These are phyloP conservation scores for Vandiemenella viatica DNA, from an alignment of 2,888 invertebrate species.

Conservation along the genomic window DNA sequence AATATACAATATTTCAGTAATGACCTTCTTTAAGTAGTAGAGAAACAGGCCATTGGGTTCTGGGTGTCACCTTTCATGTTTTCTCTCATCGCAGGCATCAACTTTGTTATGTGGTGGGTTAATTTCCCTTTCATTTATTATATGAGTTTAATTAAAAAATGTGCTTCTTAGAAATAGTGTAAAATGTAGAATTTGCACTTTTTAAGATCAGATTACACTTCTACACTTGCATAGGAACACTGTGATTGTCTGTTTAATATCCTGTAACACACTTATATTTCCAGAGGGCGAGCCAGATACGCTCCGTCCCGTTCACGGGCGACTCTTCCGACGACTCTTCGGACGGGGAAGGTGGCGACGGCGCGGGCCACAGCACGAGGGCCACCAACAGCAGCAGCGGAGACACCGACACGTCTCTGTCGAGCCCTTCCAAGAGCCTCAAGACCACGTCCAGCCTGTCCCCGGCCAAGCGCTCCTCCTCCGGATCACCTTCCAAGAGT, in stretches of 20 bases:
- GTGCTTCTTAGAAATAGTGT: too few relatives aligned
- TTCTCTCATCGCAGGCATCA: too few relatives aligned
- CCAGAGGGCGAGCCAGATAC: slow-evolving; percentile 83
- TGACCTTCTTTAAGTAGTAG: too few relatives aligned
- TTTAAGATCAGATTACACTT: too few relatives aligned
- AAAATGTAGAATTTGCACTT: too few relatives aligned
- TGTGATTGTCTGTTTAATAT: not conserved
- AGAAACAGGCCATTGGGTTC: too few relatives aligned
- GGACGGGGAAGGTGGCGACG: slow-evolving; percentile 56
- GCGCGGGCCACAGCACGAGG: slow-evolving; percentile 28
- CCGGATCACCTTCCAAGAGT: slow-evolving; percentile 67
- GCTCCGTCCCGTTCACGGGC: slow-evolving; percentile 89
- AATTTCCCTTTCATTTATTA: too few relatives aligned
- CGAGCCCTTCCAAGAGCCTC: slow-evolving; percentile 72
- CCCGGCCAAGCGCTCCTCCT: slow-evolving; percentile 68
- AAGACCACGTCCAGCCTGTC: slow-evolving; percentile 74
- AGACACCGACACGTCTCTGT: slow-evolving; percentile 39
- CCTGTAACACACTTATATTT: slow-evolving; percentile 18
- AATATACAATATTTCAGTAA: too few relatives aligned
- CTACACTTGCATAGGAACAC: not conserved
- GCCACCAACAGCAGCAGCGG: slow-evolving; percentile 36
- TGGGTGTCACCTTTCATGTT: too few relatives aligned
- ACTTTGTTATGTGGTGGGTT: too few relatives aligned
- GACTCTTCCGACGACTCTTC: slow-evolving; percentile 91
- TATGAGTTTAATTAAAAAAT: too few relatives aligned